Evolutionary conservation across 2,888 invertebrate species (phyloP).

Genomic region (Pristionchus exspectatus): DNA sequence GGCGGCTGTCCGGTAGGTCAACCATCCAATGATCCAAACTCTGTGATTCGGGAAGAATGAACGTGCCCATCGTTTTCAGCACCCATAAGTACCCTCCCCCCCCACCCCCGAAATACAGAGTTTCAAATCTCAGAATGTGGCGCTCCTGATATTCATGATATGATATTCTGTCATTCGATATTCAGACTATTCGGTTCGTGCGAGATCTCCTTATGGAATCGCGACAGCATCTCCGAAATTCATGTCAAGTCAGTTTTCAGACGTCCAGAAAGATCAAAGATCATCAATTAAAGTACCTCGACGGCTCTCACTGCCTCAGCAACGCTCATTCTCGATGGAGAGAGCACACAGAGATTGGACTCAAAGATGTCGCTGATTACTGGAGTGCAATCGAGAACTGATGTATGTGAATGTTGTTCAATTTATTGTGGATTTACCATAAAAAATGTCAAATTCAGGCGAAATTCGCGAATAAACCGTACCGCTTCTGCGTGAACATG

Average conservation of each 20-base stretch:
- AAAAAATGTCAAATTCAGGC: not conserved
- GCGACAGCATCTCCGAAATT: constrained; percentile 58
- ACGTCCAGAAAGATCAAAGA: not conserved
- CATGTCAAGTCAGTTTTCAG: constrained; percentile 60
- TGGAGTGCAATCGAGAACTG: constrained; percentile 19
- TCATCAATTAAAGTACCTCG: not conserved
- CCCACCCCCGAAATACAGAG: too few relatives aligned
- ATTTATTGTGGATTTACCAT: not conserved
- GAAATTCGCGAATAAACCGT: constrained; percentile 32
- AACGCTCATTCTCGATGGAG: constrained; percentile 12
- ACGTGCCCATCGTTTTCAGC: not conserved
- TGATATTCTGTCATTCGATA: too few relatives aligned
- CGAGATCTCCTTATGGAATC: constrained; percentile 65
- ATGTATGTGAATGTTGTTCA: not conserved
- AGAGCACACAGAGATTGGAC: not conserved
- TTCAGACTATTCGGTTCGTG: constrained; percentile 59
- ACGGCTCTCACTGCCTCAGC: not conserved
- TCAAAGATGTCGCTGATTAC: constrained; percentile 12
- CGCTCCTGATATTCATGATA: too few relatives aligned
- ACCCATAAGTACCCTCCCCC: too few relatives aligned
- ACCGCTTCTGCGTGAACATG: constrained; percentile 54
- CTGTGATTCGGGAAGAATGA: not conserved
- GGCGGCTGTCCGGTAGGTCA: not conserved
- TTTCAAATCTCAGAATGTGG: too few relatives aligned
- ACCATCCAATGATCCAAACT: not conserved